Evolutionary conservation across 2,113 vertebrate species (phyloP).

Genomic region (Shinisaurus crocodilurus): DNA sequence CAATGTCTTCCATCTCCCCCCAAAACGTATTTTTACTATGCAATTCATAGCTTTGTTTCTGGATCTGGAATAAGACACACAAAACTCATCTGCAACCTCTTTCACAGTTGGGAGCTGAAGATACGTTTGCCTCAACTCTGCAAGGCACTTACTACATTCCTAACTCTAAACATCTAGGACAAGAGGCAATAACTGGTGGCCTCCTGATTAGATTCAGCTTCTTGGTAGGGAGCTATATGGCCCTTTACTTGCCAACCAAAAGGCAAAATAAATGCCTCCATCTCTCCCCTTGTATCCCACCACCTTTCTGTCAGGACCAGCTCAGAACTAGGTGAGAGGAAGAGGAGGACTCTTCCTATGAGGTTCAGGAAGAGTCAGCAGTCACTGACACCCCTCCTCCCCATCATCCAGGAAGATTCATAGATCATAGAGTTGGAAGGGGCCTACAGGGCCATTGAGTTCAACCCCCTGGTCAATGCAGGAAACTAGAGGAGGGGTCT

Average conservation of each 20-base stretch:
- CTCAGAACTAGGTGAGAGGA: background rate
- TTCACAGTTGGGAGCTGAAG: background rate
- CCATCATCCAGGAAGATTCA: background rate
- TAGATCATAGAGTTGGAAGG: too few relatives aligned
- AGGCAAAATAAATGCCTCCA: background rate
- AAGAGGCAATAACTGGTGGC: background rate
- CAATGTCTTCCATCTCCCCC: background rate
- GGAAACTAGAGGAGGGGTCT: too few relatives aligned
- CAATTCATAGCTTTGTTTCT: background rate
- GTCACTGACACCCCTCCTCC: background rate
- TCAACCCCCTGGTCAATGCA: too few relatives aligned
- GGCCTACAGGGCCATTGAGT: too few relatives aligned
- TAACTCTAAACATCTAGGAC: background rate
- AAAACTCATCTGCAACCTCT: background rate
- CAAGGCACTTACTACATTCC: background rate
- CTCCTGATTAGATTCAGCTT: background rate
- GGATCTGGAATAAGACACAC: slow-evolving; percentile 6
- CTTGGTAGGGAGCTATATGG: background rate
- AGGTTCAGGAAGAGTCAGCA: background rate
- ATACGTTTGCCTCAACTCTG: background rate
- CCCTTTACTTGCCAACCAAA: too few relatives aligned
- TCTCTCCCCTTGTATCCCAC: background rate
- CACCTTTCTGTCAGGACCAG: background rate
- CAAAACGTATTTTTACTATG: background rate
- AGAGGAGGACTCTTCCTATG: background rate